Percentiles rank a stretch among this genome's conserved stretches.
Conservation (phyloP, 2,797 vertebrate species). For the Telmatherina bonti region DNA sequence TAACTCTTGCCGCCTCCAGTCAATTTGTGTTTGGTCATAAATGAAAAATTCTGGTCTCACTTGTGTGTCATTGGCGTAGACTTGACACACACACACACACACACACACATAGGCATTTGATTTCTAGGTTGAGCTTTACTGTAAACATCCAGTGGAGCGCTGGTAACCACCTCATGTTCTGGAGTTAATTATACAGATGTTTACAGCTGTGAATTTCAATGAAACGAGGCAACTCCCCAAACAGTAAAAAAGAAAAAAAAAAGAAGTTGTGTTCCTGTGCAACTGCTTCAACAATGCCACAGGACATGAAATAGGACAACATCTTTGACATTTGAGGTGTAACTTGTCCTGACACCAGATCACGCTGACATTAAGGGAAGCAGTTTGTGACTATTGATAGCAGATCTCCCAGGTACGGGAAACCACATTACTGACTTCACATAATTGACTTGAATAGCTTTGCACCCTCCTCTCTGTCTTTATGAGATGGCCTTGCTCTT, state of each 20-base stretch:
- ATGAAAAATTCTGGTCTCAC: slow-evolving; percentile 72
- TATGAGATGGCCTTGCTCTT: slow-evolving; percentile 70
- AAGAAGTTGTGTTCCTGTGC: slow-evolving; percentile 53
- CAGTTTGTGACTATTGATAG: slow-evolving; percentile 58
- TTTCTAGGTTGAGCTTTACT: slow-evolving; percentile 75
- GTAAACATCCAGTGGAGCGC: slow-evolving; percentile 76
- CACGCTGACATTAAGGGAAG: slow-evolving; percentile 57
- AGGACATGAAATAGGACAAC: slow-evolving; percentile 50
- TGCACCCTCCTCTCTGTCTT: slow-evolving; percentile 69
- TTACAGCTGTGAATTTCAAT: slow-evolving; percentile 79
- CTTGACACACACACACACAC: slow-evolving; percentile 26
- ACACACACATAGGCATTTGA: slow-evolving; percentile 49
- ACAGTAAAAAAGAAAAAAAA: slow-evolving; percentile 60
- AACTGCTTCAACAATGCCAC: slow-evolving; percentile 68
- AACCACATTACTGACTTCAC: slow-evolving; percentile 80
- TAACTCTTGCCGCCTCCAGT: slow-evolving; percentile 71
- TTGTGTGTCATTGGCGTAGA: slow-evolving; percentile 65
- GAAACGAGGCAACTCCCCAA: slow-evolving; percentile 71
- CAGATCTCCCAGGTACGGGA: slow-evolving; percentile 77
- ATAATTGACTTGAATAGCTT: slow-evolving; percentile 84
- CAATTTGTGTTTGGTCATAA: slow-evolving; percentile 76
- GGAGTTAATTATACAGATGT: slow-evolving; percentile 82
- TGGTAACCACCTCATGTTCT: slow-evolving; percentile 76
- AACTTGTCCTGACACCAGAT: slow-evolving; percentile 63
- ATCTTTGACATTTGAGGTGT: slow-evolving; percentile 56